phyloP scores from a whole-genome alignment of 2,888 invertebrate species.

The Scaptomyza tumidula region DNA sequence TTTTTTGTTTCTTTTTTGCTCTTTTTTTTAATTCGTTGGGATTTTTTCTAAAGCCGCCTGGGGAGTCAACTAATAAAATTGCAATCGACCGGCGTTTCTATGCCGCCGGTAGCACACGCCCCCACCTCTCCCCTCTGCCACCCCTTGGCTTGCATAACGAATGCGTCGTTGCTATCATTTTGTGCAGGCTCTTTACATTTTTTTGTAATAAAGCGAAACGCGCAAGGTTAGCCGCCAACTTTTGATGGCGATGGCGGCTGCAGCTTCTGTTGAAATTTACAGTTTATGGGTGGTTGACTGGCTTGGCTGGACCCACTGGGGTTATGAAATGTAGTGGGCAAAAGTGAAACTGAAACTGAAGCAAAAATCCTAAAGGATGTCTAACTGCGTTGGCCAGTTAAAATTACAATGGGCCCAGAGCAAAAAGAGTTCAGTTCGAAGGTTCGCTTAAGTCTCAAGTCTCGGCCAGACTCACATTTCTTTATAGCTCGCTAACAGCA shows the following conservation, averaged over 20 bases:
- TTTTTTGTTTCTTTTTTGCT: neutral
- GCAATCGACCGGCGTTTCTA: conserved; percentile 28
- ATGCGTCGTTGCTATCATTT: conserved; percentile 30
- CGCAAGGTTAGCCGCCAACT: conserved; percentile 62
- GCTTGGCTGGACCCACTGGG: conserved; percentile 4
- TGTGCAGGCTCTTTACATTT: conserved; percentile 46
- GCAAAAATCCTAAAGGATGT: conserved; percentile 24
- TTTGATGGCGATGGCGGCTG: conserved; percentile 35
- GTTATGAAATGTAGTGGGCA: neutral
- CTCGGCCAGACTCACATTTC: neutral
- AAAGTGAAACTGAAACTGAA: conserved; percentile 27
- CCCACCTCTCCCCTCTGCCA: no score
- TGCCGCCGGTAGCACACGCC: conserved; percentile 1
- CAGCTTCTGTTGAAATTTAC: neutral
- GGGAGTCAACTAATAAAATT: conserved; percentile 6
- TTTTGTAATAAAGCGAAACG: conserved; percentile 62
- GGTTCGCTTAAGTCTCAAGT: neutral
- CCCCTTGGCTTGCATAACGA: conserved; percentile 28
- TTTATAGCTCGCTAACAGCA: neutral
- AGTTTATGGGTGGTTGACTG: conserved; percentile 7
- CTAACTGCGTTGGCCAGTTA: conserved; percentile 8
- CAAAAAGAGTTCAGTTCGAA: conserved; percentile 1
- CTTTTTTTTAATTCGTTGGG: neutral
- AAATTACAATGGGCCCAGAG: conserved; percentile 5
- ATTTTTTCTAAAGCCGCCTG: conserved; percentile 7